Evolutionary conservation across 37 sponge, comb jelly and placozoan species (phyloP), one percentile per base, ranked within the genome.

Genomic region (Beroe ovata): DNA sequence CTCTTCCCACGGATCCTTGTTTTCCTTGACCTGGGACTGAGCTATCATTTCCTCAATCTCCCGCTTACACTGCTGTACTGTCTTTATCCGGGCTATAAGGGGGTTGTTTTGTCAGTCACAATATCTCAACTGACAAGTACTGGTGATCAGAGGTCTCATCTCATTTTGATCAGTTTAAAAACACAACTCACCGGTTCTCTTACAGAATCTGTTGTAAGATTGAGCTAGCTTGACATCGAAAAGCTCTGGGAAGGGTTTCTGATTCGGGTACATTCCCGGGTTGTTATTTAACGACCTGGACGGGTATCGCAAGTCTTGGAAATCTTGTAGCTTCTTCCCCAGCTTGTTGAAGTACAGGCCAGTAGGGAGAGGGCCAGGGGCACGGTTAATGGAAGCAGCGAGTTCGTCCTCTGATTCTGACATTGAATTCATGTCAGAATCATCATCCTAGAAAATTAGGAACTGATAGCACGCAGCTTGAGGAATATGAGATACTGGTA

Each of bases 31-130:
- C 69, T 66, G 16, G 6, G 69, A 66, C 69, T 66, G 69, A 1
- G 36, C n/a, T 16, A 77, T 40, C 22, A 77, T 77, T 18, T 77
- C 54, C 6, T 38, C 84, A 1, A 77, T 20, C 41, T 77, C 84
- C 33, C 25, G 84, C 21, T 42, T 30, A 14, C 38, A 25, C 38
- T 77, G 54, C 33, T 30, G 14, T 0, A 77, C 38, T 16, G 84
- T 77, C 47, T 77, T 77, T 77, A 77, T 35, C 4, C 84, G 41
- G 11, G 84, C 84, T 77, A 54, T n/a, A 25, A 62, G 19, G 29
- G 63, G 29, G 6, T 20, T 62, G 11, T 47, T n/a, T n/a, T n/a
- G n/a, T n/a, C n/a, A n/a, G n/a, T n/a, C n/a, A n/a, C n/a, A n/a
- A n/a, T n/a, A n/a, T n/a, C n/a, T n/a, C n/a, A n/a, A n/a, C n/a